Evolutionary conservation across 2,888 invertebrate genomes (phyloP).

Genomic region (Sussaba pulchella): DNA sequence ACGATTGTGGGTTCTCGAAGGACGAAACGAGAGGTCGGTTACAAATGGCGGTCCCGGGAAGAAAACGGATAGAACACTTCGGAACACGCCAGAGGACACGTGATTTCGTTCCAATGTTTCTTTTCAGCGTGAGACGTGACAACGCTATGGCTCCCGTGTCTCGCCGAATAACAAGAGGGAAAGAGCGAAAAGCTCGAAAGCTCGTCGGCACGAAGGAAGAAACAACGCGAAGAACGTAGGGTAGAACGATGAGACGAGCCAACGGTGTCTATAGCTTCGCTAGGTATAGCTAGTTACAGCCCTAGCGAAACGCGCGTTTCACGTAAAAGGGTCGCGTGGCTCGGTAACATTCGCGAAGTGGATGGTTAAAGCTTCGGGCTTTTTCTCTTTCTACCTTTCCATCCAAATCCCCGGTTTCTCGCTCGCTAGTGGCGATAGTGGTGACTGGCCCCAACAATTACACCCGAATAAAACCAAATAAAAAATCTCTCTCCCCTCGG

Average conservation of each 20-base stretch:
- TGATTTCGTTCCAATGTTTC: conserved; percentile 54
- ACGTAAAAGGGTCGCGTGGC: conserved; percentile 81
- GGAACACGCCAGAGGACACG: conserved; percentile 59
- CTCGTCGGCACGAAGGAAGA: conserved; percentile 53
- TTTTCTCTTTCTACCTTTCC: conserved; percentile 42
- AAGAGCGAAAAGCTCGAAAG: conserved; percentile 28
- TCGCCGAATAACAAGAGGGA: conserved; percentile 59
- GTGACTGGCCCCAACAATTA: conserved; percentile 84
- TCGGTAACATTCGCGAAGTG: conserved; percentile 82
- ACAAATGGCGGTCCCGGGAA: neutral
- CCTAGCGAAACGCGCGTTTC: conserved; percentile 63
- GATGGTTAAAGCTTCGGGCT: conserved; percentile 76
- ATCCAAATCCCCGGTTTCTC: conserved; percentile 53
- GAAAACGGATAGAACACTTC: conserved; percentile 8
- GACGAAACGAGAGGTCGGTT: conserved; percentile 45
- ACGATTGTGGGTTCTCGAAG: conserved; percentile 64
- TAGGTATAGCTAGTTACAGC: conserved; percentile 21
- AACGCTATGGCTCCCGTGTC: conserved; percentile 60
- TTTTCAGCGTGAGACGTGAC: conserved; percentile 54
- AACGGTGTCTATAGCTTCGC: neutral
- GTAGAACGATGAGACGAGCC: neutral
- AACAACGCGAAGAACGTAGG: conserved; percentile 5
- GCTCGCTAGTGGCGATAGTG: conserved; percentile 82
- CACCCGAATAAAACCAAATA: conserved; percentile 82
- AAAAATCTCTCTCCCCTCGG: conserved; percentile 67